A percentile compares a stretch with the other conserved stretches of the same genome.
phyloP scores from a whole-genome alignment of 2,888 invertebrate genomes.

The Isotomurus palustris region DNA sequence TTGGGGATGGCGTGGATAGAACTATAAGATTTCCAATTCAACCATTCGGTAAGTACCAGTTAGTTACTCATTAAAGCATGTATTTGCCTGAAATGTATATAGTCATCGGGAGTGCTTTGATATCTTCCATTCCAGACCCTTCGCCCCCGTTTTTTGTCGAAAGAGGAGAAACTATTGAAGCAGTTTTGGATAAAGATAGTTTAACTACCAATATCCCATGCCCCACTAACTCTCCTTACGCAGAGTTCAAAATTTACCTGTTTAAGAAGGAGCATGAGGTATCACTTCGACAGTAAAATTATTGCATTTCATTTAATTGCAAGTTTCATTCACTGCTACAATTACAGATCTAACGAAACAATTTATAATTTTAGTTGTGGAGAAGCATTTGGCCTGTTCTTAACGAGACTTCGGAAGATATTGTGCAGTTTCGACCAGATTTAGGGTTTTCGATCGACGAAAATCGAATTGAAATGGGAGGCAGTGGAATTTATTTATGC shows the following conservation, averaged over 20 bases:
- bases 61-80: not conserved
- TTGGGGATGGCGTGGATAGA: slow-evolving; percentile 32
- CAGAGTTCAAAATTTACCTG: slow-evolving; percentile 20
- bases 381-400: not conserved
- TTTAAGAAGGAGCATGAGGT: slow-evolving; percentile 22
- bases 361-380: not conserved
- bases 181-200: slow-evolving; percentile 4
- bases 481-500: slow-evolving; percentile 28
- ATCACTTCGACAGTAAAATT: too few species aligned
- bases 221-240: slow-evolving; percentile 20
- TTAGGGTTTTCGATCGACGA: slow-evolving; percentile 29
- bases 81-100: not conserved
- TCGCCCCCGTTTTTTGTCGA: slow-evolving; percentile 33
- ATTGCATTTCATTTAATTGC: too few species aligned
- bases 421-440: slow-evolving; percentile 28
- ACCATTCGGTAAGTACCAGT: slow-evolving; percentile 6
- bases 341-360: not conserved
- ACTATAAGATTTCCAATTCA: slow-evolving; percentile 26
- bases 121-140: slow-evolving; percentile 9
- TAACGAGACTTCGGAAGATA: slow-evolving; percentile 21
- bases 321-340: too few species aligned
- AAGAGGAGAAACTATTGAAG: slow-evolving; percentile 20
- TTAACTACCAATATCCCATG: slow-evolving; percentile 29
- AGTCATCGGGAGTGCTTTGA: not conserved
- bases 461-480: slow-evolving; percentile 9